Conservation (phyloP, 2,888 invertebrate genomes). For the Andrena hattorfiana region DNA sequence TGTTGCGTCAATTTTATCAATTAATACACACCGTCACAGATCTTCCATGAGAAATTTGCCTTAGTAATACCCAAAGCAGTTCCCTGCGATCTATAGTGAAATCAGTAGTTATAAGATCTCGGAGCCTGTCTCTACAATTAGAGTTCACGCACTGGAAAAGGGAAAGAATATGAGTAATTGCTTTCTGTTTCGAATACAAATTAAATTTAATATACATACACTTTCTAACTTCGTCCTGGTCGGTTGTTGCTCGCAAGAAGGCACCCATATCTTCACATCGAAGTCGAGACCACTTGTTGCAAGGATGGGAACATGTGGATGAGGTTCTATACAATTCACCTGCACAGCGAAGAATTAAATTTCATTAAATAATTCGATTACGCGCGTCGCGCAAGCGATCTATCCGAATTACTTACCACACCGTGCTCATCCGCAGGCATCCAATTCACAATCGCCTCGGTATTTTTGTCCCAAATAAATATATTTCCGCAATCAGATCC, state of each 20-base stretch:
- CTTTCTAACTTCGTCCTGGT: constrained; percentile 61
- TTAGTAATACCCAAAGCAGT: constrained; percentile 86
- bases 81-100: constrained; percentile 85
- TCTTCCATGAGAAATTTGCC: constrained; percentile 65
- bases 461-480: constrained; percentile 95
- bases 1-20: background rate
- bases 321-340: constrained; percentile 97
- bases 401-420: constrained; percentile 87
- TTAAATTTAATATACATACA: constrained; percentile 49
- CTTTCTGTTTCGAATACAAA: background rate
- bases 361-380: constrained; percentile 24
- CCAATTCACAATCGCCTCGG: constrained; percentile 96
- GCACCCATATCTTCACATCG: constrained; percentile 97
- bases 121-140: constrained; percentile 51
- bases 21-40: constrained; percentile 2
- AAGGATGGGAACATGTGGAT: constrained; percentile 94
- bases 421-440: constrained; percentile 93
- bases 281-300: constrained; percentile 97
- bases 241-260: constrained; percentile 87
- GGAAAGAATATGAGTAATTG: background rate
- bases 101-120: constrained; percentile 27
- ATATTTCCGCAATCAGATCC: constrained; percentile 97
- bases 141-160: constrained; percentile 48
- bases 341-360: constrained; percentile 81
- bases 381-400: background rate